Evolutionary conservation across 2,888 invertebrate genomes (phyloP).

Genomic region (Heliconius aoede): DNA sequence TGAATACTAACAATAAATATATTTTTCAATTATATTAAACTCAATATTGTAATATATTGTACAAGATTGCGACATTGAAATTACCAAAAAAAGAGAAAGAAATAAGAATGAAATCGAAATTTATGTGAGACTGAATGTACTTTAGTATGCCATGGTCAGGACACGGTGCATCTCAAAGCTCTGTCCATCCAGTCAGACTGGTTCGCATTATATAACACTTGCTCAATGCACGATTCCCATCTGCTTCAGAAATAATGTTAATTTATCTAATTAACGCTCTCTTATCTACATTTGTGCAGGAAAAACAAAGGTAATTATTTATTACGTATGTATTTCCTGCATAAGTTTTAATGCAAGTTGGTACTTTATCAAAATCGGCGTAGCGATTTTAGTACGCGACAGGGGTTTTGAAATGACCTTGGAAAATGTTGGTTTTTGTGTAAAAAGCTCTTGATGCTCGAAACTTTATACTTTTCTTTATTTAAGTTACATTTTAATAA

Average conservation of each 20-base stretch:
- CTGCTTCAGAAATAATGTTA: conserved; percentile 17
- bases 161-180: conserved; percentile 5
- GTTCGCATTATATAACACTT: conserved; percentile 27
- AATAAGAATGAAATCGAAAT: conserved; percentile 54
- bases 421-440: neutral
- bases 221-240: conserved; percentile 19
- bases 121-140: conserved; percentile 48
- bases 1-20: neutral
- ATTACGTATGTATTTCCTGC: neutral
- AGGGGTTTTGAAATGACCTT: neutral
- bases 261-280: conserved; percentile 22
- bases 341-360: neutral
- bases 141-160: conserved; percentile 23
- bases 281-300: conserved; percentile 16
- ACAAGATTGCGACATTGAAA: conserved; percentile 38
- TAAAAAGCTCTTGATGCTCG: neutral
- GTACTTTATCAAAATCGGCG: neutral
- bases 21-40: neutral
- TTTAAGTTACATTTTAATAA: too few species aligned
- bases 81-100: conserved; percentile 34
- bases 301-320: conserved; percentile 1
- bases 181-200: conserved; percentile 16
- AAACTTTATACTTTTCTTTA: too few species aligned
- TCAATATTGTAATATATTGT: conserved; percentile 18
- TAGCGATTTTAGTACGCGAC: neutral